Evolutionary conservation across 2,888 invertebrate species (phyloP).

Genomic region (Beris chalybata): DNA sequence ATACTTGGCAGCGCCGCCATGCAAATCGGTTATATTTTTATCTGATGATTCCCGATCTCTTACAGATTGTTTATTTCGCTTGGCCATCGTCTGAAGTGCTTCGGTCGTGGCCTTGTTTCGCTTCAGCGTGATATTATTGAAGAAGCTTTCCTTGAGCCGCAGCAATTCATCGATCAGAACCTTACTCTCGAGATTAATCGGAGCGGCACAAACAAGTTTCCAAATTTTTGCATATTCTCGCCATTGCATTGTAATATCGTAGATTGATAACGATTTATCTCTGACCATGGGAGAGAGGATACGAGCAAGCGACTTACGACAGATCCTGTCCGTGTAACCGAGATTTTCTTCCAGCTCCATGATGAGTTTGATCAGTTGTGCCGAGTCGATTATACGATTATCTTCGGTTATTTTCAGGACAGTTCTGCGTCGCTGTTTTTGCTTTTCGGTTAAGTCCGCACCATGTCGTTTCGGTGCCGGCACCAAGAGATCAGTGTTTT

Average conservation of each 20-base stretch:
- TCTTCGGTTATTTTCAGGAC: conserved; percentile 65
- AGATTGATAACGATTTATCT: conserved; percentile 44
- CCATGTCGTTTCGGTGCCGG: neutral
- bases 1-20: conserved; percentile 60
- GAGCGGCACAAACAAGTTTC: neutral
- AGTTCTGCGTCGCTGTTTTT: conserved; percentile 62
- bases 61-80: conserved; percentile 2
- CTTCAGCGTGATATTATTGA: conserved; percentile 14
- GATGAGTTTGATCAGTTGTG: conserved; percentile 59
- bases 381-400: conserved; percentile 62
- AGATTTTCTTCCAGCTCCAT: conserved; percentile 59
- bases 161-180: neutral
- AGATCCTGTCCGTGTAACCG: conserved; percentile 62
- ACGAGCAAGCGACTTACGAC: conserved; percentile 63
- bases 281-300: conserved; percentile 62
- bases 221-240: conserved; percentile 44
- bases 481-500: neutral
- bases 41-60: no score
- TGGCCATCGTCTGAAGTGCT: conserved; percentile 19
- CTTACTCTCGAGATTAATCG: conserved; percentile 7
- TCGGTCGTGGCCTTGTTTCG: conserved; percentile 20
- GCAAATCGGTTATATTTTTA: no score
- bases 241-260: conserved; percentile 47
- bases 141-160: conserved; percentile 9
- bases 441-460: conserved; percentile 39